These are phyloP conservation scores for Lepidurus couesii DNA, from an alignment of 1,140 invertebrate genomes.

Conservation along the genomic window DNA sequence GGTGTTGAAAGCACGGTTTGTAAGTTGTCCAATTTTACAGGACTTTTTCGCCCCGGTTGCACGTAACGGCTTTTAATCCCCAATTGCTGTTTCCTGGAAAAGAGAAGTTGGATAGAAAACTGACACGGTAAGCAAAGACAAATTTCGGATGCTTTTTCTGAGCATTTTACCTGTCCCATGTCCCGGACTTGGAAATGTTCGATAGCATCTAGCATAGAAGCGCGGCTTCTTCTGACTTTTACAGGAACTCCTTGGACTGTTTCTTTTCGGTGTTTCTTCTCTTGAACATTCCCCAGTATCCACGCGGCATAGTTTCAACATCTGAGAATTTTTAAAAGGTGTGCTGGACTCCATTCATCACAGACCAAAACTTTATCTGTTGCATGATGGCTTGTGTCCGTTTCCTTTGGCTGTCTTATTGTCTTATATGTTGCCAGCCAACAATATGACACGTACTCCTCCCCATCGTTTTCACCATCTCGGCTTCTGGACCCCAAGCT, in stretches of 20 bases:
- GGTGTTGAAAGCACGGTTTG: too few relatives aligned
- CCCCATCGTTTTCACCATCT: too few relatives aligned
- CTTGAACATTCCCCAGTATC: too few relatives aligned
- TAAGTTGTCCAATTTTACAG: too few relatives aligned
- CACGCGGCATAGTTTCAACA: not conserved
- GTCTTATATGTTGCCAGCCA: not conserved
- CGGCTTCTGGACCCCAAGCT: too few relatives aligned
- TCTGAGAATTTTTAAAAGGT: not conserved
- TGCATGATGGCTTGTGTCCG: not conserved
- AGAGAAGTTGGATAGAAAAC: too few relatives aligned
- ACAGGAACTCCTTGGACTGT: too few relatives aligned
- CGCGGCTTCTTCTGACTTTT: not conserved
- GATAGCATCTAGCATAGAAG: not conserved
- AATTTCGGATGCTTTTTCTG: not conserved
- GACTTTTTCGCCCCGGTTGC: too few relatives aligned
- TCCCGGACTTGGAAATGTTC: not conserved
- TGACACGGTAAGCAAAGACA: not conserved
- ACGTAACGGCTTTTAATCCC: too few relatives aligned
- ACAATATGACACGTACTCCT: too few relatives aligned
- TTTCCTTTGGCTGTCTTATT: not conserved
- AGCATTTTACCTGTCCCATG: conserved; percentile 3
- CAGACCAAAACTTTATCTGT: not conserved
- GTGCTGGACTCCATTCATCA: not conserved
- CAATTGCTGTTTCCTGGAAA: too few relatives aligned
- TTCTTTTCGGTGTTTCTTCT: too few relatives aligned